Conservation (phyloP, 2,113 vertebrate species). For the sheep (Ovis aries) region DNA sequence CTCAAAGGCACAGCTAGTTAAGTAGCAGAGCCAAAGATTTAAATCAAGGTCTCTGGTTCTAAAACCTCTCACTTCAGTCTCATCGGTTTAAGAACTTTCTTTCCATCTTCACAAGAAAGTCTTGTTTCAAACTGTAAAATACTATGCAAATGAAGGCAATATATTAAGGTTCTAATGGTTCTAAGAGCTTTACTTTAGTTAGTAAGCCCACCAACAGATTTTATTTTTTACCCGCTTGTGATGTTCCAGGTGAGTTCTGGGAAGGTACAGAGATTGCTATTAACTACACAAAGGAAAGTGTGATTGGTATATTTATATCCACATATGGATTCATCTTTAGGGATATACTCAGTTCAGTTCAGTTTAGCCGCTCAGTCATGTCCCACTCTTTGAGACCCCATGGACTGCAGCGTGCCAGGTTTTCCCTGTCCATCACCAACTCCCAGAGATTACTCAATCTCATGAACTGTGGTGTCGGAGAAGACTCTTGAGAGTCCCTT, state of each 20-base stretch:
- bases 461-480: neutral
- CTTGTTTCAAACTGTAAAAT: neutral
- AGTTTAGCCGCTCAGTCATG: fast-evolving
- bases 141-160: neutral
- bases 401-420: neutral
- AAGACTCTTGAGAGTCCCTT: too few relatives aligned
- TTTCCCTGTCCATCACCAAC: neutral
- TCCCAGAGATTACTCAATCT: neutral
- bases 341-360: neutral
- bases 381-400: neutral
- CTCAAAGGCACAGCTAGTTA: neutral
- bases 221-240: neutral
- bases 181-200: neutral
- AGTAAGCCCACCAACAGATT: neutral
- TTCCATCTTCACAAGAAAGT: neutral
- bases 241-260: neutral
- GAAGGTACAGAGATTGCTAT: neutral
- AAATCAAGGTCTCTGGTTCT: neutral
- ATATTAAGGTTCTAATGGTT: neutral
- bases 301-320: neutral
- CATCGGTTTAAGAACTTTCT: neutral
- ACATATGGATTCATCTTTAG: neutral
- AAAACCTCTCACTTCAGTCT: neutral
- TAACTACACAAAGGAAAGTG: neutral
- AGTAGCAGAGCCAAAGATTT: neutral